Base-by-base conservation (phyloP, 2,797 vertebrate species). In the Poeciliopsis presidionis region DNA sequence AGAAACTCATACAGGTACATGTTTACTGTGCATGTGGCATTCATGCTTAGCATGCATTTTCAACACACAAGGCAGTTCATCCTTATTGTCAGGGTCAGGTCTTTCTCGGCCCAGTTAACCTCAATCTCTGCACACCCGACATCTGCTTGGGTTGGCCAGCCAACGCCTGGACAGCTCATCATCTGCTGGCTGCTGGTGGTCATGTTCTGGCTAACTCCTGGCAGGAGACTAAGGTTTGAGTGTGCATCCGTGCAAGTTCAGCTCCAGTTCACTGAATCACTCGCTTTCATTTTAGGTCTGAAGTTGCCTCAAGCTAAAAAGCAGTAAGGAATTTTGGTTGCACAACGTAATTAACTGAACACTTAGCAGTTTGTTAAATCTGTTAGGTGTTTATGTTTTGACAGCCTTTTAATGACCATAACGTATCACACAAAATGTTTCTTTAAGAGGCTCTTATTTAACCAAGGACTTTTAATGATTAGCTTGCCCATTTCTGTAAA, bases 81-180 rank as follows among this genome's bases (percentile, higher is more conserved):
- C 80, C 81, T 71, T 81, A 79, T 69, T 81, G 80, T 82, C 87
- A 71, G 88, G 87, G 84, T 91, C 82, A 77, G 57, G 61, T 80
- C 81, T 81, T 72, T 80, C 63, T 84, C 76, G 82, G 80, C 83
- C 83, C 75, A 36, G 83, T 84, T 81, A 83, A 91, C 86, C 84
- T 90, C 77, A 73, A 87, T 30, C 87, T 81, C 78, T 43, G 74
- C 81, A 91, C 80, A 81, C 79, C 75, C 20, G 85, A 86, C 91
- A 91, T 91, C 92, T 91, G 91, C 83, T 74, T 33, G 70, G 88
- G 86, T 88, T 83, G 76, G 84, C 61, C 67, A 61, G 85, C 49
- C 88, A 57, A 78, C 36, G 14, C 82, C 77, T 77, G 77, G 78
- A 87, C 28, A 75, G 86, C 80, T 86, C 78, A 78, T 81, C 79